Evolutionary conservation across 2,888 invertebrate genomes (phyloP).

Genomic region (Troides oblongomaculatus): DNA sequence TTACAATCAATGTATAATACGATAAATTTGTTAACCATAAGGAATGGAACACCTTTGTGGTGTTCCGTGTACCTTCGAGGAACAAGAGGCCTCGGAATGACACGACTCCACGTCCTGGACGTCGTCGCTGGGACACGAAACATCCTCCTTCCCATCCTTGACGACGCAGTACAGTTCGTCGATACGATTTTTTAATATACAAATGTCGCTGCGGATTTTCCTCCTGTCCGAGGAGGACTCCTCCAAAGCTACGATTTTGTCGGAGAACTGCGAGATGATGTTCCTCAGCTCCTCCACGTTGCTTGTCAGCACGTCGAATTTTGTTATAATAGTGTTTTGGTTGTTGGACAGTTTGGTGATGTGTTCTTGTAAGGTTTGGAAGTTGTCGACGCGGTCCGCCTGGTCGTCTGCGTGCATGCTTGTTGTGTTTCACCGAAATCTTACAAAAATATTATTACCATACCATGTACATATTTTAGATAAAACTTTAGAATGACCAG

Average conservation of each 20-base stretch:
- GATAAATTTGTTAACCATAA: too few relatives aligned
- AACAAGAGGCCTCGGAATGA: constrained; percentile 65
- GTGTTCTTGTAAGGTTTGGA: constrained; percentile 47
- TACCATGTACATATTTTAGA: constrained; percentile 32
- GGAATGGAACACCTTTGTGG: too few relatives aligned
- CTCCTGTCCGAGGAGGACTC: constrained; percentile 49
- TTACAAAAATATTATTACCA: constrained; percentile 30
- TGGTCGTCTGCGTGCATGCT: constrained; percentile 42
- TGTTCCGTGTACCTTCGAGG: constrained; percentile 56
- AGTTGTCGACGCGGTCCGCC: constrained; percentile 38
- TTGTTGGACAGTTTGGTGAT: constrained; percentile 54
- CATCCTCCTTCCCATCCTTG: constrained; percentile 65
- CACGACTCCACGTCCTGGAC: constrained; percentile 61
- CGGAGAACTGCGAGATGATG: constrained; percentile 48
- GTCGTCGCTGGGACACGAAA: constrained; percentile 49
- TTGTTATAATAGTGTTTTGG: constrained; percentile 50
- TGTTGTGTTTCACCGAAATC: constrained; percentile 16
- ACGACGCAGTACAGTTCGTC: constrained; percentile 63
- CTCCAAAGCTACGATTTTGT: constrained; percentile 54
- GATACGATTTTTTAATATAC: constrained; percentile 53
- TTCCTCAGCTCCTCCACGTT: constrained; percentile 58
- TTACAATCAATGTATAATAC: too few relatives aligned
- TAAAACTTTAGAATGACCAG: constrained; percentile 18
- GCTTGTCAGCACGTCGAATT: constrained; percentile 56
- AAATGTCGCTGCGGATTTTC: constrained; percentile 54